A percentile compares a stretch with the other conserved stretches of the same genome.
phyloP scores from a whole-genome alignment of 2,888 invertebrate species.

The Cryptocheilus praepositus region DNA sequence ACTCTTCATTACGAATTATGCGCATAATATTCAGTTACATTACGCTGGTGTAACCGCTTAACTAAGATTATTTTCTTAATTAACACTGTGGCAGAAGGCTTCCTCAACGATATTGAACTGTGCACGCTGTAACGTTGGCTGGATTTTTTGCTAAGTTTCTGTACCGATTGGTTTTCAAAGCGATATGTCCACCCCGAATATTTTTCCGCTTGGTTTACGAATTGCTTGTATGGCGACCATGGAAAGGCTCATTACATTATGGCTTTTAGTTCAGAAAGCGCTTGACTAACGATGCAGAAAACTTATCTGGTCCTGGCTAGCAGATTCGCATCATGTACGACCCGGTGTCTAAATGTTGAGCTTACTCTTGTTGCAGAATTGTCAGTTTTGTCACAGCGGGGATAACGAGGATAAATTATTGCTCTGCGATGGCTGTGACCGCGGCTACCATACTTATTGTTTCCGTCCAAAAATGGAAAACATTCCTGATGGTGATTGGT shows the following conservation, averaged over 20 bases:
- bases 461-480: constrained; percentile 97
- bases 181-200: background rate
- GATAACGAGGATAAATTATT: constrained; percentile 97
- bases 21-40: constrained; percentile 4
- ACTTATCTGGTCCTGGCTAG: background rate
- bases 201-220: background rate
- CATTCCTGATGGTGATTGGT: constrained; percentile 99
- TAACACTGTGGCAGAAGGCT: background rate
- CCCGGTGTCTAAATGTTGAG: constrained; percentile 28
- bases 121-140: background rate
- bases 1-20: background rate
- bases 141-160: constrained; percentile 3
- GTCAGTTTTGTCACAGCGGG: constrained; percentile 97
- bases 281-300: constrained; percentile 3
- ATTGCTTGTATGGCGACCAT: background rate
- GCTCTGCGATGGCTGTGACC: constrained; percentile 98
- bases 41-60: constrained; percentile 1
- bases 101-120: background rate
- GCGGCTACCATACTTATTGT: constrained; percentile 99
- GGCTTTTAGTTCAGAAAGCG: constrained; percentile 5
- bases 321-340: background rate
- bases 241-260: background rate
- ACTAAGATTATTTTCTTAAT: constrained; percentile 5
- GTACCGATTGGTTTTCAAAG: background rate
- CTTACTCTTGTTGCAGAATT: constrained; percentile 83